Conservation (phyloP, 2,888 invertebrate species). For the Cephus spinipes region DNA sequence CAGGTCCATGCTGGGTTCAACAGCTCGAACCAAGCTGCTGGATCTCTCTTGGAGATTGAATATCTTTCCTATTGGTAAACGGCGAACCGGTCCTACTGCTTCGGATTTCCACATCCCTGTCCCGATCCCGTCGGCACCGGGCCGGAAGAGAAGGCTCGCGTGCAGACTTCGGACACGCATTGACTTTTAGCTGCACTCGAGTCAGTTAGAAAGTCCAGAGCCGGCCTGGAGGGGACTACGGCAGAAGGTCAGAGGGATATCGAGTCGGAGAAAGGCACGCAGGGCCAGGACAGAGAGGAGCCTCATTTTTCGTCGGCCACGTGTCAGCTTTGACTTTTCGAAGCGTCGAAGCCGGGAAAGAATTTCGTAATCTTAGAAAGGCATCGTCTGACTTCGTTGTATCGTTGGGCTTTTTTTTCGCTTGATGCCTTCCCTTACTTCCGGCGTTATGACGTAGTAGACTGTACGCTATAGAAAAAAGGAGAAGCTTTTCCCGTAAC, state of each 20-base stretch:
- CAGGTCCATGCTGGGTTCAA: neutral
- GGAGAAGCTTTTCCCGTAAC: constrained; percentile 4
- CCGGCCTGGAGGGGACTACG: too few species aligned
- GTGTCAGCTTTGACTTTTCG: neutral
- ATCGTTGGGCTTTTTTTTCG: constrained; percentile 15
- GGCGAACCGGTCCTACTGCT: neutral
- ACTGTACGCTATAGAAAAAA: neutral
- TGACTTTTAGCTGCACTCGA: neutral
- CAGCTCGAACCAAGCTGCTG: neutral
- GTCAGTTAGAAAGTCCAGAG: neutral
- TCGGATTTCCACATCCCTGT: neutral
- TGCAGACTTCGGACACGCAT: neutral
- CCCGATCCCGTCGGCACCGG: neutral
- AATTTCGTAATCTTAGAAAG: constrained; percentile 42
- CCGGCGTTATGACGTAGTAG: neutral
- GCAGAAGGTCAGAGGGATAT: neutral
- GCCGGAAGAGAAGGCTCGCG: neutral
- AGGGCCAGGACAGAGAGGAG: neutral
- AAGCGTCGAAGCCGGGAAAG: constrained; percentile 19
- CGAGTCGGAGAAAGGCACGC: neutral
- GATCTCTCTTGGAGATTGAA: neutral
- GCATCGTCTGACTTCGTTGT: constrained; percentile 28
- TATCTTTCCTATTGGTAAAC: neutral
- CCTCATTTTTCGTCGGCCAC: neutral
- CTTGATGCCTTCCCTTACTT: neutral